A percentile compares a stretch with the other conserved stretches of the same genome.
These are phyloP conservation scores for Saguinus imperator DNA, from an alignment of 2,113 vertebrate genomes.

Conservation along the genomic window DNA sequence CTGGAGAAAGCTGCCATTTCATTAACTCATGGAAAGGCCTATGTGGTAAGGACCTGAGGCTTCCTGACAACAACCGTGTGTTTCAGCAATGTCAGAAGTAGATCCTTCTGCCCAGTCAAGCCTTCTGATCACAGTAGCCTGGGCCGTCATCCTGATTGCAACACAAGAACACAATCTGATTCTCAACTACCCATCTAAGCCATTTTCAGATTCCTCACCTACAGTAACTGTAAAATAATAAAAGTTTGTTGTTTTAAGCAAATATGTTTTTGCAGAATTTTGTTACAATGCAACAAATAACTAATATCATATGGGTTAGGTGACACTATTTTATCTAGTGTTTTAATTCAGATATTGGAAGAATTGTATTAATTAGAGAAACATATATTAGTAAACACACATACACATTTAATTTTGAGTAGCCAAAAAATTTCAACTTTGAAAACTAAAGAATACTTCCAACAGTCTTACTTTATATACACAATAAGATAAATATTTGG, in stretches of 20 bases:
- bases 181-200: not conserved
- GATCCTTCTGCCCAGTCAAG: not conserved
- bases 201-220: not conserved
- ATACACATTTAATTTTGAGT: not conserved
- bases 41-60: not conserved
- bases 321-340: not conserved
- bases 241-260: not conserved
- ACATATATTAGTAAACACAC: not conserved
- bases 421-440: not conserved
- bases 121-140: not conserved
- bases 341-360: not conserved
- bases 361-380: not conserved
- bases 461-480: not conserved
- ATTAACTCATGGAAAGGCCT: not conserved
- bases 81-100: not conserved
- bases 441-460: not conserved
- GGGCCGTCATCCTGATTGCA: fast-evolving
- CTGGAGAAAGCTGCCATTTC: not conserved
- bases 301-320: not conserved
- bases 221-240: not conserved
- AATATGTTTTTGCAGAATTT: not conserved
- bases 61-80: not conserved
- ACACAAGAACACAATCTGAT: not conserved
- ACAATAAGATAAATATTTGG: not conserved
- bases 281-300: not conserved